A percentile compares a stretch with the other conserved stretches of the same genome.
Evolutionary conservation across 2,888 invertebrate species (phyloP).

Genomic region (Campopleginae sp.): DNA sequence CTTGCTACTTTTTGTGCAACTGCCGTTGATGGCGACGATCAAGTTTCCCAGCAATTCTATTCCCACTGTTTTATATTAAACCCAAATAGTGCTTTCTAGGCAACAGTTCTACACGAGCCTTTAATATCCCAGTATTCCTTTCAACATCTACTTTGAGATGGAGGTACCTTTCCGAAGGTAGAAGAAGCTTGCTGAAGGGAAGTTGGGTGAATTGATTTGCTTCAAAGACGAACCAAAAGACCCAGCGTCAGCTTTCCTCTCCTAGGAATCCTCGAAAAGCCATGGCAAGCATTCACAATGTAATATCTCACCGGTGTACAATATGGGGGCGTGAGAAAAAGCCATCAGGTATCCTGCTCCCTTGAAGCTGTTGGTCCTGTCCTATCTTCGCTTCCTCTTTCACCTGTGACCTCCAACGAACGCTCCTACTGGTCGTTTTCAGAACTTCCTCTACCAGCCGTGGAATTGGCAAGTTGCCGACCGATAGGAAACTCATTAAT

Average conservation of each 20-base stretch:
- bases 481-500: conserved; percentile 74
- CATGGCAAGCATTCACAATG: not conserved
- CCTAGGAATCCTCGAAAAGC: not conserved
- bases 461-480: conserved; percentile 70
- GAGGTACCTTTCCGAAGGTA: not conserved
- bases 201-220: not conserved
- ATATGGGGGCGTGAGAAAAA: conserved; percentile 35
- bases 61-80: not conserved
- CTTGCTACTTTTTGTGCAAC: conserved; percentile 2
- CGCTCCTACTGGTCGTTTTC: conserved; percentile 29
- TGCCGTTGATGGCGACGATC: not conserved
- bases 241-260: not conserved
- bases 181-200: not conserved
- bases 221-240: not conserved
- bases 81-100: not conserved
- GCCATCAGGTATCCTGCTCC: conserved; percentile 23
- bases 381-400: conserved; percentile 42
- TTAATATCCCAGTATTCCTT: not conserved
- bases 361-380: not conserved
- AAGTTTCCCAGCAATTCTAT: not conserved
- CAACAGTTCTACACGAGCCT: not conserved
- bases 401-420: conserved; percentile 43
- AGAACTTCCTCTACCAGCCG: conserved; percentile 41
- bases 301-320: conserved; percentile 18
- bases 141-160: not conserved